Evolutionary conservation across 2,113 vertebrate genomes (phyloP).

Genomic region (Ancistrus triradiatus): DNA sequence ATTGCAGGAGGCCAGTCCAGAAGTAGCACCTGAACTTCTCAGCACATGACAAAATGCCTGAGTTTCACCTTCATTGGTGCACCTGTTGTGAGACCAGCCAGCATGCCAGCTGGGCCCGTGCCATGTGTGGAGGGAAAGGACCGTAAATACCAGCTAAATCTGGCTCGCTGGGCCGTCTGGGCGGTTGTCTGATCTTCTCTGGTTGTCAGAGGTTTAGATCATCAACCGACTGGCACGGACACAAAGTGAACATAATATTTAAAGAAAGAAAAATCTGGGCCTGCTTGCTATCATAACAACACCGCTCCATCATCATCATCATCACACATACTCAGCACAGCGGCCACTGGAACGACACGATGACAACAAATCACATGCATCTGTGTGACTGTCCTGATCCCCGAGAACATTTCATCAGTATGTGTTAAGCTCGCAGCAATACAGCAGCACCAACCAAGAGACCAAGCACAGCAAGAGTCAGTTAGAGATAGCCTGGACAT

Average conservation of each 20-base stretch:
- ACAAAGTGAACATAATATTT: not conserved
- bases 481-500: too few species aligned
- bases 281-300: constrained; percentile 29
- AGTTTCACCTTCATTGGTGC: constrained; percentile 5
- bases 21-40: constrained; percentile 41
- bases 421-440: too few species aligned
- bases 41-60: constrained; percentile 16
- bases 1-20: constrained; percentile 54
- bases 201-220: not conserved
- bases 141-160: constrained; percentile 17
- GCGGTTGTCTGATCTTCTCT: not conserved
- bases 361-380: not conserved
- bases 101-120: constrained; percentile 5
- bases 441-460: too few species aligned
- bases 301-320: not conserved
- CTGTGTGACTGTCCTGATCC: too few species aligned
- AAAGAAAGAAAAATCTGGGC: constrained; percentile 4
- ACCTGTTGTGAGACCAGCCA: constrained; percentile 17
- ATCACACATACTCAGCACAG: not conserved
- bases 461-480: too few species aligned
- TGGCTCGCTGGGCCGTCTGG: constrained; percentile 12
- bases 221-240: not conserved
- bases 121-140: constrained; percentile 13
- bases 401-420: too few species aligned
- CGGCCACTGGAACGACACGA: not conserved